Conservation (phyloP, 2,888 invertebrate species). For the Himalopsyche kuldschensis region DNA sequence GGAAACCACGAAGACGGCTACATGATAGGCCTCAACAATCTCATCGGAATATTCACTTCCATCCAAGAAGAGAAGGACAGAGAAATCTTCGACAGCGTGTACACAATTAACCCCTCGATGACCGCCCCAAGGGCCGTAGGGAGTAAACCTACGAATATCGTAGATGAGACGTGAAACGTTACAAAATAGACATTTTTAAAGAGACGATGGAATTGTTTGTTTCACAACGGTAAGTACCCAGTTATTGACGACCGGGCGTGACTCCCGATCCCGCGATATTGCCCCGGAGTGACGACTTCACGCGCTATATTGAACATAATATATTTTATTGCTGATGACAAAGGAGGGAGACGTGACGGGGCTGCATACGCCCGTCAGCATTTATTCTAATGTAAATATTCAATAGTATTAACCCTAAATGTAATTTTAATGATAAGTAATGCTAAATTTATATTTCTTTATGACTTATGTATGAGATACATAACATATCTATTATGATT, state of each 20-base stretch:
- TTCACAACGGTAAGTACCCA: neutral
- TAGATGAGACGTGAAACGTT: conserved; percentile 23
- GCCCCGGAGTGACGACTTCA: neutral
- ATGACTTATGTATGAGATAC: neutral
- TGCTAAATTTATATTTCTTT: neutral
- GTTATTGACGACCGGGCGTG: neutral
- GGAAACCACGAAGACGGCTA: conserved; percentile 98
- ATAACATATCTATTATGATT: neutral
- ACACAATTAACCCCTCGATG: neutral
- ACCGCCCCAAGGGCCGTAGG: neutral
- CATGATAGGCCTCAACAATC: conserved; percentile 86
- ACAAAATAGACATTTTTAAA: neutral
- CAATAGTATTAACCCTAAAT: conserved; percentile 5
- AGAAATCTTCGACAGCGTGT: conserved; percentile 29
- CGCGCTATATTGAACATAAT: neutral
- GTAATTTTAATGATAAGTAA: neutral
- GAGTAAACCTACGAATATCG: neutral
- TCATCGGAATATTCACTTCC: conserved; percentile 80
- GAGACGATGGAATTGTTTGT: neutral
- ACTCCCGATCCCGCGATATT: neutral
- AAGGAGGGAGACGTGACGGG: neutral
- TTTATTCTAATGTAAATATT: conserved; percentile 23
- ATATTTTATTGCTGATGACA: neutral
- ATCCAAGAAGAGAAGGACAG: conserved; percentile 55
- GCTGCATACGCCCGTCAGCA: neutral